phyloP scores from a whole-genome alignment of 2,797 vertebrate species.

The Dromococcyx pavoninus region DNA sequence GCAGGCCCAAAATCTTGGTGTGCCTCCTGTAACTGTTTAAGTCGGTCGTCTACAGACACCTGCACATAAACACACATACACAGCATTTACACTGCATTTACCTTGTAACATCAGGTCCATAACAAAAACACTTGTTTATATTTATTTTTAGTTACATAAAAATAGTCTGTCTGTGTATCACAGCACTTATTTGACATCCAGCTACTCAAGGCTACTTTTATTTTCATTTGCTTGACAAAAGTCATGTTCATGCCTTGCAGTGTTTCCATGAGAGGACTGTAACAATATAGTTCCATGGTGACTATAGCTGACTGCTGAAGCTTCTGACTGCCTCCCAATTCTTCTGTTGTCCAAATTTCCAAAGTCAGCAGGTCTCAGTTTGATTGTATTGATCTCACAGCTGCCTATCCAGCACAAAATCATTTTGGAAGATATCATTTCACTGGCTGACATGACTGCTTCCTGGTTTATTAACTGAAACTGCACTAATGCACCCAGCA shows the following conservation, averaged over 20 bases:
- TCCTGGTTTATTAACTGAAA: slow-evolving; percentile 30
- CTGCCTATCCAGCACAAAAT: slow-evolving; percentile 21
- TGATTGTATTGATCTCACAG: slow-evolving; percentile 21
- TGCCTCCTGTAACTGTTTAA: slow-evolving; percentile 92
- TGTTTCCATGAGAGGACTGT: background rate
- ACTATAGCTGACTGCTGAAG: background rate
- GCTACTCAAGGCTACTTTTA: background rate
- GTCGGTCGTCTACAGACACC: slow-evolving; percentile 91
- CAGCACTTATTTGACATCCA: background rate
- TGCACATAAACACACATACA: slow-evolving; percentile 52
- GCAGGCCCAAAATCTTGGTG: slow-evolving; percentile 93
- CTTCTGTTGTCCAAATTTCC: background rate
- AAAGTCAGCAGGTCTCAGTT: background rate
- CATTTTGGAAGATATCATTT: background rate
- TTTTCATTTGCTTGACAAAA: background rate
- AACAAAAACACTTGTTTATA: background rate
- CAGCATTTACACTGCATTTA: background rate
- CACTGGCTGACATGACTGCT: background rate
- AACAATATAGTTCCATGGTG: background rate
- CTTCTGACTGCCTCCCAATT: background rate
- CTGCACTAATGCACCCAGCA: background rate
- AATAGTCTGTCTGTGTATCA: background rate
- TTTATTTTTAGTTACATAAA: background rate
- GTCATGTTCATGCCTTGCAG: background rate
- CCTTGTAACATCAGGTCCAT: background rate